Base-by-base conservation (phyloP, 2,113 vertebrate species). In the Neopipo cinnamomea region DNA sequence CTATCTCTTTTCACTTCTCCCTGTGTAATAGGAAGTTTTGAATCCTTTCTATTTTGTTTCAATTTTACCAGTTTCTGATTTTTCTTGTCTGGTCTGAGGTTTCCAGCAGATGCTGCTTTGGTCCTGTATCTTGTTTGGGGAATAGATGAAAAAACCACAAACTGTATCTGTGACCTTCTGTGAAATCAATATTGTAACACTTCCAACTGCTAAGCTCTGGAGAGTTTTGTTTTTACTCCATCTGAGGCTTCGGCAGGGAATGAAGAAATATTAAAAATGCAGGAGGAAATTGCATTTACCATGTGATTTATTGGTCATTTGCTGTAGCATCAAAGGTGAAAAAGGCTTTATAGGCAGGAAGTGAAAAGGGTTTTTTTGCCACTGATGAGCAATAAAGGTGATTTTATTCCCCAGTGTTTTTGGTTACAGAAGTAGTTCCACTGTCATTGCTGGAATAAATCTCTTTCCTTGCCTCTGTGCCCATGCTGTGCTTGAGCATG, bases 221-320 rank as follows among this genome's bases (percentile, higher is more conserved):
- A 85, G 79, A 86, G 17, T 67, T 95, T 56, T 92, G 62, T 66
- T 65, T 8, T 96, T 91, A 13, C 37, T 89, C 23, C 73, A 75
- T 53, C 75, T 90, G 76, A 62, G 74, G 42, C 30, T 93, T 77
- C 81, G 56, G 63, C 33, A 85, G 37, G 13, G 65, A 89, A 91
- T 81, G 70, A 93, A 94, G 76, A 95, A 89, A 87, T 96, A 93
- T 87, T 92, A 89, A 96, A 95, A 95, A 96, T 66, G 25, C 72
- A 76, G 10, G 35, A 79, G 53, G 58, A 96, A 92, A 97, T 89
- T 90, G 46, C 56, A 84, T 91, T 95, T 94, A 49, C 82, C 25
- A 7, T 56, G 73, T 91, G 92, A 90, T 95, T 94, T 92, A 92
- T 88, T 91, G 77, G 66, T 61, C 7, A 1, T 65, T 91, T 85